Base-by-base conservation (phyloP, 2,888 invertebrate genomes). In the Herminia tarsipennalis region DNA sequence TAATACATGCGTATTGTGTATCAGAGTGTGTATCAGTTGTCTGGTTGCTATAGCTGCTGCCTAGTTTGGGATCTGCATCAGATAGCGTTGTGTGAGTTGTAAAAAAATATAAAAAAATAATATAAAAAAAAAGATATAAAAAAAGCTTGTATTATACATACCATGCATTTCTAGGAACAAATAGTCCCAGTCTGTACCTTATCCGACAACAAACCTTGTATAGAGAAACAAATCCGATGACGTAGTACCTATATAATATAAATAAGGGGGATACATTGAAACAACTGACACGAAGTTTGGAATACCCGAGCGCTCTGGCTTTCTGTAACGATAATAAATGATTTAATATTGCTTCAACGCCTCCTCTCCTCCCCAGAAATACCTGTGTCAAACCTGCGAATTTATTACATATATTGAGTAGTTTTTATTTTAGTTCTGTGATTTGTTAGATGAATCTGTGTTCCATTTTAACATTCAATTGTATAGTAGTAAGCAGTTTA, bases 291-390 rank as follows among this genome's bases (percentile, higher is more conserved):
- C 56, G 68, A 56, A 54, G 66, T 58, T 59, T 62, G 50, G 53
- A 59, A 60, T 67, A 67, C 43, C 51, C 56, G 53, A 58, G 62
- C 69, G 52, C 69, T 66, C 50, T 65, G 67, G 73, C 65, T 70
- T 66, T 79, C 82, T 81, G 83, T 78, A 81, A 81, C 77, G 77
- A 80, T 75, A 82, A 76, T 72, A 52, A 56, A 65, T 59, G 56
- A 54, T 73, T 70, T 63, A 65, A 56, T 59, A 54, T 8, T 48
- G 48, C 30, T 55, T 52, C 41, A 41, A 20, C 22, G 28, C 20
- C 16, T n/a, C n/a, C n/a, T 22, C 22, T 38, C 20, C 16, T n/a
- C n/a, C n/a, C n/a, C n/a, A n/a, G 5, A 28, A 13, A 28, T 1
- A 25, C 9, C 24, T 17, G 10, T 22, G 10, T 16, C 24, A 35